Evolutionary conservation across 2,888 invertebrate species (phyloP), one percentile per base, ranked within the genome.

Genomic region (Meliscaeva auricollis): DNA sequence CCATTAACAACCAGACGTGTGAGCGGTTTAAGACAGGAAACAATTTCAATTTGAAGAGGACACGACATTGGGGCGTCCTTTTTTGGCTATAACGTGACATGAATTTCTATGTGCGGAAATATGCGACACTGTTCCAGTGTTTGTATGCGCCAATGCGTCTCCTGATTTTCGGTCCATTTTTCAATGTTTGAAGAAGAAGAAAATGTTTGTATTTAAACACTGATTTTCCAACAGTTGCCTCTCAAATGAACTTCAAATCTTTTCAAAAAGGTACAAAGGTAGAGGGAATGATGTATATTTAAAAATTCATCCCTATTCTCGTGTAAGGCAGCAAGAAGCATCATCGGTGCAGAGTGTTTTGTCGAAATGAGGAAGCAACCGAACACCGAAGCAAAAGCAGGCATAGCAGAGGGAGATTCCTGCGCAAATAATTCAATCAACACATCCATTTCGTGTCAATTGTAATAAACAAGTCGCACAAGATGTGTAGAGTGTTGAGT

Each of bases 1-100:
- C 3, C 13, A 38, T 30, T 26, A 56, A 68, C 69, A 76, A 70
- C 20, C 62, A 77, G 73, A 77, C 80, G 66, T 68, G 44, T 11
- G 76, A 68, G 80, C 56, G 76, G 81, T 76, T 77, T 50, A 35
- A 58, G 72, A 72, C 56, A 73, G 80, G 80, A 85, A 81, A 77
- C 81, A 85, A 81, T 85, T 85, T 85, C 85, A 85, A 85, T 81
- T 81, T 85, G 69, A 85, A 81, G 81, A 85, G 85, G 76, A 81
- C 81, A 69, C 69, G 76, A 56, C 48, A 69, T 68, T 70, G 41
- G 41, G 50, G 56, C 32, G 58, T 17, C 46, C 13, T 38, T 22
- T 50, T 62, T 50, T 2, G 68, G 46, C 46, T 69, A 13, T 9
- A 11, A 76, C 85, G 81, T 85, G 85, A 81, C 85, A 81, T 69